A percentile compares a stretch with the other conserved stretches of the same genome.
Evolutionary conservation across 2,888 invertebrate genomes (phyloP).

Genomic region (Caenorhabditis zanzibari): DNA sequence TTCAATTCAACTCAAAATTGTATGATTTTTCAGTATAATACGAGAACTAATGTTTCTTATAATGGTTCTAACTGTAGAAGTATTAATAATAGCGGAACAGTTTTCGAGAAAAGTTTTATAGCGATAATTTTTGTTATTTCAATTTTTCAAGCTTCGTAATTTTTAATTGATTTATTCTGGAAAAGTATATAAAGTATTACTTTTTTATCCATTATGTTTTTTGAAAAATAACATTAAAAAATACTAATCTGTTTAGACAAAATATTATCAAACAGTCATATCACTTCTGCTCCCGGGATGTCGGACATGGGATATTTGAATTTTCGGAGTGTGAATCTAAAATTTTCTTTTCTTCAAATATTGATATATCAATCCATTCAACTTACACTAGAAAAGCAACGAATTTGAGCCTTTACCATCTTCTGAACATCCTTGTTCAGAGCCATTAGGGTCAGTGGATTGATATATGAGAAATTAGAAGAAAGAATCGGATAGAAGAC

Average conservation of each 20-base stretch:
- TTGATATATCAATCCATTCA: background rate
- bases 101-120: too few relatives aligned
- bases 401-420: background rate
- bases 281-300: background rate
- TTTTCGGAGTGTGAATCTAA: background rate
- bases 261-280: background rate
- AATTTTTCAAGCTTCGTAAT: too few relatives aligned
- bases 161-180: too few relatives aligned
- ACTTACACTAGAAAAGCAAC: background rate
- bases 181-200: too few relatives aligned
- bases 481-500: conserved; percentile 40
- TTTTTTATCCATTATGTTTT: too few relatives aligned
- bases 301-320: background rate
- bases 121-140: too few relatives aligned
- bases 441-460: conserved; percentile 31
- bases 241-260: too few relatives aligned
- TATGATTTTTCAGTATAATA: background rate
- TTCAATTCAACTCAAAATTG: background rate
- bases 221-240: too few relatives aligned
- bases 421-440: conserved; percentile 35
- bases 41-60: conserved; percentile 7
- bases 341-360: background rate
- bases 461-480: conserved; percentile 49
- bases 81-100: too few relatives aligned
- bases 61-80: background rate